Conservation (phyloP, 2,888 invertebrate species). For the Callyntrura sp. region DNA sequence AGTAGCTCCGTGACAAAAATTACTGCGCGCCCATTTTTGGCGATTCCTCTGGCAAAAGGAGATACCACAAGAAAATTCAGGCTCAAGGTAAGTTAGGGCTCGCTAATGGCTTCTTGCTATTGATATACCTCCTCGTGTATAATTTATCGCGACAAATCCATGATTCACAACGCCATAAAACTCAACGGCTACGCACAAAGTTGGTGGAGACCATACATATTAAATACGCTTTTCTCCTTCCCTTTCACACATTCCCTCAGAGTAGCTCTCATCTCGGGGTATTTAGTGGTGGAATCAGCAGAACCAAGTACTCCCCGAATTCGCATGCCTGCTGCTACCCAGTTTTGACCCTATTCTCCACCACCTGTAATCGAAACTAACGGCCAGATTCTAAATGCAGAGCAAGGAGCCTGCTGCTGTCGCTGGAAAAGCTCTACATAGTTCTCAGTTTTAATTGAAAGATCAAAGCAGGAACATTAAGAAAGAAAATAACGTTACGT, state of each 20-base stretch:
- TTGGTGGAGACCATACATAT: neutral
- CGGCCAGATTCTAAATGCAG: neutral
- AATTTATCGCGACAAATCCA: slow-evolving; percentile 45
- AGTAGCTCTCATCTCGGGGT: neutral
- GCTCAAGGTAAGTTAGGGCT: neutral
- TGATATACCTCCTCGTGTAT: slow-evolving; percentile 25
- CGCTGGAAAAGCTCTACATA: neutral
- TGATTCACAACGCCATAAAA: slow-evolving; percentile 48
- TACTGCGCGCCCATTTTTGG: neutral
- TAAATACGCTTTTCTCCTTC: neutral
- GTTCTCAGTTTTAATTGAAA: slow-evolving; percentile 60
- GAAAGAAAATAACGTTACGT: slow-evolving; percentile 6
- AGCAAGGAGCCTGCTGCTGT: neutral
- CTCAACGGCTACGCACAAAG: slow-evolving; percentile 17
- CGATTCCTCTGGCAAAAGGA: neutral
- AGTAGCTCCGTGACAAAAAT: neutral
- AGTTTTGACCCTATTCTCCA: neutral
- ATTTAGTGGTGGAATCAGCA: neutral
- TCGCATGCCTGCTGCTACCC: too few species aligned
- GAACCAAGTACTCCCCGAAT: neutral
- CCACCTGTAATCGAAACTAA: slow-evolving; percentile 1
- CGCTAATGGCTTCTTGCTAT: slow-evolving; percentile 41
- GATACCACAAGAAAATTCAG: neutral
- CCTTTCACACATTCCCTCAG: slow-evolving; percentile 25
- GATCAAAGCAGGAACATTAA: slow-evolving; percentile 61